Evolutionary conservation across 2,113 vertebrate genomes (phyloP).

Genomic region (Dermatemys mawii): DNA sequence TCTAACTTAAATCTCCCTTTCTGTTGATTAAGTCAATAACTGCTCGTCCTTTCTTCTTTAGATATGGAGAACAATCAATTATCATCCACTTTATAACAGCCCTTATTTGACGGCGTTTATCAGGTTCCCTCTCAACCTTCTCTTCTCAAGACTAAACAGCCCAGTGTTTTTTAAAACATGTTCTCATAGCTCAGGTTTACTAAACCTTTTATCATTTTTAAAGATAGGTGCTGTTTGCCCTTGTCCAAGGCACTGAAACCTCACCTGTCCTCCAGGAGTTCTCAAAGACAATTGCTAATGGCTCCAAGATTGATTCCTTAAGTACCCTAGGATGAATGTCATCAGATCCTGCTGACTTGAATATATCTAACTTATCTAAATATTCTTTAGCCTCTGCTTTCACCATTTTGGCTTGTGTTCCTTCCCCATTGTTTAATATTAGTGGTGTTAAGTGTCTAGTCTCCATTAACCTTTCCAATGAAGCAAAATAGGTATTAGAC

Average conservation of each 20-base stretch:
- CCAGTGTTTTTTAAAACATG: not conserved
- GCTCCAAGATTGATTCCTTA: not conserved
- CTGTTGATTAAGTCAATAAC: no score
- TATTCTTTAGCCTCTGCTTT: not conserved
- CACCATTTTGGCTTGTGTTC: not conserved
- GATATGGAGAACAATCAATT: not conserved
- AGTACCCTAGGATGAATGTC: not conserved
- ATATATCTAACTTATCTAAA: not conserved
- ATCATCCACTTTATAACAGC: not conserved
- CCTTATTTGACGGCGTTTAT: not conserved
- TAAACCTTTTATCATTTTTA: not conserved
- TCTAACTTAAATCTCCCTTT: not conserved
- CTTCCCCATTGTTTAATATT: not conserved
- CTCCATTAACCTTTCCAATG: not conserved
- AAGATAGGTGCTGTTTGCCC: not conserved
- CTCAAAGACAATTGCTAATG: not conserved
- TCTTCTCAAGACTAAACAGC: no score
- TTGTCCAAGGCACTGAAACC: not conserved
- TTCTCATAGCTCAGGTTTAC: not conserved
- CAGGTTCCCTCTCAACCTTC: not conserved
- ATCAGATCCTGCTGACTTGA: not conserved
- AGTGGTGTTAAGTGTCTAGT: not conserved
- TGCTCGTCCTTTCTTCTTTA: not conserved
- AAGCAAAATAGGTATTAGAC: not conserved
- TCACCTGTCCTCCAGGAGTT: not conserved